Conservation (phyloP, 2,113 vertebrate species). For the Paraplagusia blochii region DNA sequence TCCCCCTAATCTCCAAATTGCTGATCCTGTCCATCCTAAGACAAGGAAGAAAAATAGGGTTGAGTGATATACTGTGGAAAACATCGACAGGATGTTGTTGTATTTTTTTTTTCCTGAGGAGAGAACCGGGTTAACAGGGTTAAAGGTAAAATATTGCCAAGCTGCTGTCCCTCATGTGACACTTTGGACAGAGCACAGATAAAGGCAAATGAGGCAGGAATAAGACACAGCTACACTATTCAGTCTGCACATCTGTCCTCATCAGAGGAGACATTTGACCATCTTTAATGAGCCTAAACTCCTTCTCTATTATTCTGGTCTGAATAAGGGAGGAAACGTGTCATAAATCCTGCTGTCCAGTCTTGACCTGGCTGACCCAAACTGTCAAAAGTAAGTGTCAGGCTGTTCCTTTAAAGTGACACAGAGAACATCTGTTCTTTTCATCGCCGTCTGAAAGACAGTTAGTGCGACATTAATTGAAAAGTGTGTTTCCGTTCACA, state of each 20-base stretch:
- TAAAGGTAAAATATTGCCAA: conserved; percentile 3
- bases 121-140: neutral
- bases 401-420: conserved; percentile 9
- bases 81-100: conserved; percentile 8
- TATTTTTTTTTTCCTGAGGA: neutral
- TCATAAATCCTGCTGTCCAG: neutral
- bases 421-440: neutral
- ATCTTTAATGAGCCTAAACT: neutral
- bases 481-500: conserved; percentile 20
- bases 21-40: too few relatives aligned
- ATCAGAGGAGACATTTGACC: neutral
- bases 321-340: neutral
- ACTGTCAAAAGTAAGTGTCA: neutral
- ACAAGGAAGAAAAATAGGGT: too few relatives aligned
- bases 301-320: neutral
- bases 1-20: too few relatives aligned
- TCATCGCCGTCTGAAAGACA: conserved; percentile 11
- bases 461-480: conserved; percentile 14
- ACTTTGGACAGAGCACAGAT: neutral
- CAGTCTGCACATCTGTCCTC: neutral
- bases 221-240: neutral
- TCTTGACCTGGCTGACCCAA: neutral
- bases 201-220: neutral
- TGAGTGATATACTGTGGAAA: conserved; percentile 12
- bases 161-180: neutral